phyloP scores from a whole-genome alignment of 2,888 invertebrate species.

The Eupithecia subumbrata region DNA sequence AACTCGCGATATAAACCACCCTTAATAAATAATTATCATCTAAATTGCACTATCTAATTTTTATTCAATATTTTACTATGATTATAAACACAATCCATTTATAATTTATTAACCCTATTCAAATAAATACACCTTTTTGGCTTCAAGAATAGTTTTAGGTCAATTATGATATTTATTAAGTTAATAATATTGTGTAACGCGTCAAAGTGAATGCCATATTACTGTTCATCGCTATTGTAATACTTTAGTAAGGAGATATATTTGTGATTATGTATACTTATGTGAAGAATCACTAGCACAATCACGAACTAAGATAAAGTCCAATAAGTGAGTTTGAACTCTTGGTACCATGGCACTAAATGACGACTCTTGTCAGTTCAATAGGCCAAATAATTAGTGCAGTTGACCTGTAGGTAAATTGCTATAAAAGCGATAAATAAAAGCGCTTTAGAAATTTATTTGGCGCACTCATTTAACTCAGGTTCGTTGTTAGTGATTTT shows the following conservation, averaged over 20 bases:
- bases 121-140: constrained; percentile 19
- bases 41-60: constrained; percentile 76
- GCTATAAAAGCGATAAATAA: neutral
- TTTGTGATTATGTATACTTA: constrained; percentile 27
- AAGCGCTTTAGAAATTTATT: neutral
- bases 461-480: neutral
- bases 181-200: neutral
- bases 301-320: constrained; percentile 56
- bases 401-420: neutral
- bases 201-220: neutral
- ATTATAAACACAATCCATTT: constrained; percentile 22
- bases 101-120: constrained; percentile 13
- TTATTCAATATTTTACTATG: constrained; percentile 45
- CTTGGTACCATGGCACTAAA: constrained; percentile 49
- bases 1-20: constrained; percentile 59
- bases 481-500: neutral
- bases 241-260: constrained; percentile 7
- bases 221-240: neutral
- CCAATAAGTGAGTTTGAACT: constrained; percentile 53
- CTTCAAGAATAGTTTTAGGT: constrained; percentile 8
- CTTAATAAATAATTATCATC: constrained; percentile 65
- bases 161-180: constrained; percentile 5
- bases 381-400: constrained; percentile 16
- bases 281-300: constrained; percentile 60
- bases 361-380: constrained; percentile 20